Evolutionary conservation across 1,140 invertebrate species (phyloP).

Genomic region (Galleria mellonella): DNA sequence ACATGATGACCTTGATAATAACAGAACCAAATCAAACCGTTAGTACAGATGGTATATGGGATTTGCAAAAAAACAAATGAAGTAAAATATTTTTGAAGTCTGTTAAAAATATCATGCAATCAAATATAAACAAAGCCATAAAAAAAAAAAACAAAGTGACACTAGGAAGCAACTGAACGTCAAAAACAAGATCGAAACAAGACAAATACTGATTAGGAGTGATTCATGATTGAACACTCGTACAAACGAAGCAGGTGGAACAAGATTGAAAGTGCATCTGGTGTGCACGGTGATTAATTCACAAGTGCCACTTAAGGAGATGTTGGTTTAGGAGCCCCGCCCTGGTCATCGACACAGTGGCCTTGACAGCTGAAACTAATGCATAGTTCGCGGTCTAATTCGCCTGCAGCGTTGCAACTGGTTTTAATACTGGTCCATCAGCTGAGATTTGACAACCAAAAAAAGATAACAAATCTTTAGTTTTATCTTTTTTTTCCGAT

Average conservation of each 20-base stretch:
- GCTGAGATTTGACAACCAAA: conserved; percentile 25
- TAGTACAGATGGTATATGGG: too few species aligned
- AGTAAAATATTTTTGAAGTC: too few species aligned
- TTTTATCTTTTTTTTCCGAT: not conserved
- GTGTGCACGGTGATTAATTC: conserved; percentile 53
- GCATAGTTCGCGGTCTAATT: conserved; percentile 49
- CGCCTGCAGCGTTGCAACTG: conserved; percentile 60
- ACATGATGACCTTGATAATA: too few species aligned
- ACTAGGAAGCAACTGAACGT: conserved; percentile 7
- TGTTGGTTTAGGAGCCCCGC: conserved; percentile 50
- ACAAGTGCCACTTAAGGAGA: conserved; percentile 54
- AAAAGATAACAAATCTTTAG: too few species aligned
- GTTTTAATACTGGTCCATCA: conserved; percentile 40
- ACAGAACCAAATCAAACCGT: too few species aligned
- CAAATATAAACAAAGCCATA: too few species aligned
- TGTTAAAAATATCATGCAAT: too few species aligned
- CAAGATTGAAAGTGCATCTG: conserved; percentile 63
- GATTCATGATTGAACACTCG: conserved; percentile 39
- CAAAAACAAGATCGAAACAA: conserved; percentile 3
- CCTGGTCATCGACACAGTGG: conserved; percentile 41
- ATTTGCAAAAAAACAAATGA: too few species aligned
- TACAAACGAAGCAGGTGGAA: conserved; percentile 33
- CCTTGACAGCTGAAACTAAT: conserved; percentile 51
- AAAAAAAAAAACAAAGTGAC: too few species aligned
- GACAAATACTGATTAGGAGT: conserved; percentile 1